Base-by-base conservation (phyloP, 2,888 invertebrate species). In the Lasioglossum villosulum region DNA sequence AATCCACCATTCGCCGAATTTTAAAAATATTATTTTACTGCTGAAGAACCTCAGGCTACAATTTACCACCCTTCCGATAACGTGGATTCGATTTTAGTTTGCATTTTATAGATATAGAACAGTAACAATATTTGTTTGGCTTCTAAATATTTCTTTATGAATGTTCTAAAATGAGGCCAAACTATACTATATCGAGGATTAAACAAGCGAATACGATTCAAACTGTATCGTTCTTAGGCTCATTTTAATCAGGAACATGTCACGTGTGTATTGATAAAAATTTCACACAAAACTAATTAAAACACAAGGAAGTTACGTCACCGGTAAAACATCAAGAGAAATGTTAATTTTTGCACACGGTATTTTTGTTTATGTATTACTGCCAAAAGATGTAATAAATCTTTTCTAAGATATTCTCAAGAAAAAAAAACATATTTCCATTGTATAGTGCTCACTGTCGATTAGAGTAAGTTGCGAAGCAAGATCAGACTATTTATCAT, bases 1-100 rank as follows among this genome's bases (percentile, higher is more conserved):
- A 84, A 75, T 66, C 77, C 73, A 63, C 42, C 74, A 63, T 68
- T 84, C n/a, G 79, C 8, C 8, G 8, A 23, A 8, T 23, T 52
- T 52, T 2, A 52, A 48, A 8, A 52, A 52, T 10, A 8, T 8
- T 10, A 2, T 52, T 52, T 52, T 52, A 52, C 52, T 8, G 23
- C 52, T 10, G 3, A 8, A 23, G 23, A 52, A 52, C 52, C 8
- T 8, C 2, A 23, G 3, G 8, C 52, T 52, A 52, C 52, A 23
- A 23, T 23, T 52, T 52, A 8, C 2, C 2, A 52, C 23, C 8
- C 1, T 52, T 3, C 23, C 52, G 2, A 52, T 23, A 23, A 52
- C 23, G 6, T 52, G 23, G 23, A 52, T 23, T 52, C 23, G 8
- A 52, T 52, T 52, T 23, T 23, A 23, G 6, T 52, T 52, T 52